Conservation (phyloP, 2,113 vertebrate species). For the Chauna torquata region DNA sequence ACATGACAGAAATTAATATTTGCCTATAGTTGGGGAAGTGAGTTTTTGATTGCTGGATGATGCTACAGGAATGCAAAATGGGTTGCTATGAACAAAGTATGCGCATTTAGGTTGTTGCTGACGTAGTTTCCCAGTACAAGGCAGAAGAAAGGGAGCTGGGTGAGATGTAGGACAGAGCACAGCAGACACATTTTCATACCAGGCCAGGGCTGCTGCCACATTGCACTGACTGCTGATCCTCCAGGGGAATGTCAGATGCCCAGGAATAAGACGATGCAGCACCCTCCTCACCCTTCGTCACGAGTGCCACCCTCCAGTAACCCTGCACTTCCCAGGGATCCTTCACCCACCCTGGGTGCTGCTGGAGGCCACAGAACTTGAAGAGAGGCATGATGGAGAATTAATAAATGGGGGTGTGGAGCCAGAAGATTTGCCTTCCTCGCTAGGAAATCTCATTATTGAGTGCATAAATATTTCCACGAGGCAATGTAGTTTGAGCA, state of each 20-base stretch:
- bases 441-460: neutral
- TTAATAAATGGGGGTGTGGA: neutral
- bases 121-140: neutral
- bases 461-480: neutral
- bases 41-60: neutral
- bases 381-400: neutral
- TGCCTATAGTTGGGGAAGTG: neutral
- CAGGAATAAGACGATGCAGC: neutral
- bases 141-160: neutral
- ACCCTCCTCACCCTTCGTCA: neutral
- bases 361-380: neutral
- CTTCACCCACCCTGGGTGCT: neutral
- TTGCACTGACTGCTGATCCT: neutral
- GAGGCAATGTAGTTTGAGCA: neutral
- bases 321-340: neutral
- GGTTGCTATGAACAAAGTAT: neutral
- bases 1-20: slow-evolving; percentile 29
- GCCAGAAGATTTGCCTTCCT: neutral
- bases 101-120: neutral
- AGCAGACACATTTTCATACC: neutral
- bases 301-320: rapidly evolving
- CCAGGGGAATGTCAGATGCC: neutral
- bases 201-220: neutral
- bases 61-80: neutral
- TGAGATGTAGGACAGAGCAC: neutral